Evolutionary conservation across 1,140 invertebrate genomes (phyloP), one percentile per base, ranked within the genome.

Genomic region (Psilanteris sp.): DNA sequence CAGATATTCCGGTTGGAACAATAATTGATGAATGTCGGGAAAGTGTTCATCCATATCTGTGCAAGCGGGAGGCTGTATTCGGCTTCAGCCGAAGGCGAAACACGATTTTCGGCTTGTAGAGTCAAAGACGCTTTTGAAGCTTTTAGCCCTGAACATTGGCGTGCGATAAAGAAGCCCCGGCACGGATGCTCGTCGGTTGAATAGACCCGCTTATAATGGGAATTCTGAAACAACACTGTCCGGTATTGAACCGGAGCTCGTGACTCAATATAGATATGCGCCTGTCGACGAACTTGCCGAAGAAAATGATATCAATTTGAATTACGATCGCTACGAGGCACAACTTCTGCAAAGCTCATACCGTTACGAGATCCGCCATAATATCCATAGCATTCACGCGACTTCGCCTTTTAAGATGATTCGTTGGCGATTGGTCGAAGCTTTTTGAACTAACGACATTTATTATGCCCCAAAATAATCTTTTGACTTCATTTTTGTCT

Each of bases 271-370:
- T 70, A 76, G 62, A 57, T 71, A 54, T 57, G 73, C 66, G 52
- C 44, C 37, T 59, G 64, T 71, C 64, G 57, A 18, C 64, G 50
- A 76, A 76, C 64, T 76, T 76, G 14, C 57, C 26, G 11, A 55
- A 50, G 72, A 70, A 68, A 64, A 70, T 54, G 72, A 70, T 76
- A 76, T 76, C 55, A 76, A 76, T 76, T 76, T 76, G 72, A 76
- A 66, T 70, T 64, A 76, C 64, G 72, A 76, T 76, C 57, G 15
- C 48, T 76, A 76, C 72, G 64, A 70, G 72, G 48, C 43, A 52
- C 55, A 75, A 75, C 62, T 75, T 75, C 43, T 32, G 55, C 62
- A 67, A 54, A 75, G 32, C 41, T 37, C 54, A 7, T 27, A 29
- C 44, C 29, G 61, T 61, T 59, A 67, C 55, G 27, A 34, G 15